Evolutionary conservation across 2,797 vertebrate species (phyloP), one percentile per base, ranked within the genome.

Genomic region (Halcyon badia): DNA sequence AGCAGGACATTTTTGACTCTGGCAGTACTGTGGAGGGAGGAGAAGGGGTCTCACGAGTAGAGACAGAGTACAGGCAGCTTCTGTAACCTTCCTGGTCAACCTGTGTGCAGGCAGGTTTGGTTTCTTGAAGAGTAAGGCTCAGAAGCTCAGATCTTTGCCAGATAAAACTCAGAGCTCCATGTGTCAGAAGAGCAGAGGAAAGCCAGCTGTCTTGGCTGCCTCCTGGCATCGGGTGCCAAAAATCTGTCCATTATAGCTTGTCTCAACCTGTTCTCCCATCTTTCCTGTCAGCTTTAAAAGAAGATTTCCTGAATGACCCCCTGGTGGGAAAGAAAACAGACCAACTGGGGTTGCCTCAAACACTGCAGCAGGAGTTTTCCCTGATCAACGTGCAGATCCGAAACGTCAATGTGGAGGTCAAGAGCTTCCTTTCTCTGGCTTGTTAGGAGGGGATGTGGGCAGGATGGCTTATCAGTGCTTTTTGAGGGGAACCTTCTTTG

Each of bases 381-480:
- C 97, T 99, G 91, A 99, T 99, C 97, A 99, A 99, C 9, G 98
- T 99, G 94, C 99, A 99, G 97, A 99, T 99, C 96, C 98, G 99
- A 44, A 99, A 99, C 3, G 99, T 99, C 91, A 99, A 99, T 4
- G 99, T 99, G 80, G 99, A 99, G 99, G 99, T 99, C 94, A 98
- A 97, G 12, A 70, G 25, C 41, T 96, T 52, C 25, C 30, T 79
- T 80, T 54, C 41, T 1, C 42, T 75, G 64, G 18, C 31, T 90
- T 82, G 6, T 62, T 77, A 48, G 42, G 51, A 69, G 35, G 51
- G 44, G 16, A 42, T 46, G 52, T 52, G 62, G 70, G 58, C 48
- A 31, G 44, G 4, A 62, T 72, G 87, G 28, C 10, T 77, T 9
- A 5, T 10, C 0, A 1, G 39, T 49, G 18, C 33, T 48, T 73